Conservation (phyloP, 2,797 vertebrate genomes). For the Brotula barbata region DNA sequence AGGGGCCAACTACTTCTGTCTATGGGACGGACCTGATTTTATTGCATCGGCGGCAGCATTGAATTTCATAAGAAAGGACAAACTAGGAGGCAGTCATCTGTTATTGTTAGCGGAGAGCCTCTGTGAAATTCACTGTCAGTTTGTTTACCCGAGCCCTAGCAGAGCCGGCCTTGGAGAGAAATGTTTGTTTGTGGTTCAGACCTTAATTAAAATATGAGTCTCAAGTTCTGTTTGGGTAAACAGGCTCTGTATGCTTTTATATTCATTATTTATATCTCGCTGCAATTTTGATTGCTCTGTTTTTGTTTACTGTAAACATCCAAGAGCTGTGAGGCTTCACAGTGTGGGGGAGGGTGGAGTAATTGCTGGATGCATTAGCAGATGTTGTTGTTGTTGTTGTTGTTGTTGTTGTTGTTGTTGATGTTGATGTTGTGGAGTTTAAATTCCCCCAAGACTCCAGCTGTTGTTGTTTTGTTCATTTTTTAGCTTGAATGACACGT, state of each 20-base stretch:
- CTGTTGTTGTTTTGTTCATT: conserved; percentile 51
- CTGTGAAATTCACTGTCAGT: conserved; percentile 84
- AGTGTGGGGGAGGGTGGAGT: conserved; percentile 62
- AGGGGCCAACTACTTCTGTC: conserved; percentile 70
- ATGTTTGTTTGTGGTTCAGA: conserved; percentile 85
- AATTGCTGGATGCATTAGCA: conserved; percentile 68
- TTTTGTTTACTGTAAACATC: conserved; percentile 84
- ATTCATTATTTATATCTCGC: conserved; percentile 82
- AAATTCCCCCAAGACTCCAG: conserved; percentile 58
- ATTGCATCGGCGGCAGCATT: conserved; percentile 65
- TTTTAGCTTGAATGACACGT: conserved; percentile 47
- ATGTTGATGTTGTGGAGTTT: conserved; percentile 68
- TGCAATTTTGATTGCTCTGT: conserved; percentile 83
- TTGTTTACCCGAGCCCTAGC: conserved; percentile 88
- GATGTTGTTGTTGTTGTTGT: conserved; percentile 73
- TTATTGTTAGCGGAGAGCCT: conserved; percentile 88
- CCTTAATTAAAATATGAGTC: conserved; percentile 86
- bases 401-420: conserved; percentile 48
- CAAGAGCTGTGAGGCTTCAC: conserved; percentile 70
- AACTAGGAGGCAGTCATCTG: conserved; percentile 80
- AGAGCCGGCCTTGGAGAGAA: conserved; percentile 85
- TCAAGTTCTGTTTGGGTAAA: conserved; percentile 80
- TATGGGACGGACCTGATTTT: conserved; percentile 71
- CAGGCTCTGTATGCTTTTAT: conserved; percentile 76
- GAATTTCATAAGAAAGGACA: conserved; percentile 81